Evolutionary conservation across 1,140 invertebrate species (phyloP), one percentile per base, ranked within the genome.

Genomic region (Meloidogyne chitwoodi): DNA sequence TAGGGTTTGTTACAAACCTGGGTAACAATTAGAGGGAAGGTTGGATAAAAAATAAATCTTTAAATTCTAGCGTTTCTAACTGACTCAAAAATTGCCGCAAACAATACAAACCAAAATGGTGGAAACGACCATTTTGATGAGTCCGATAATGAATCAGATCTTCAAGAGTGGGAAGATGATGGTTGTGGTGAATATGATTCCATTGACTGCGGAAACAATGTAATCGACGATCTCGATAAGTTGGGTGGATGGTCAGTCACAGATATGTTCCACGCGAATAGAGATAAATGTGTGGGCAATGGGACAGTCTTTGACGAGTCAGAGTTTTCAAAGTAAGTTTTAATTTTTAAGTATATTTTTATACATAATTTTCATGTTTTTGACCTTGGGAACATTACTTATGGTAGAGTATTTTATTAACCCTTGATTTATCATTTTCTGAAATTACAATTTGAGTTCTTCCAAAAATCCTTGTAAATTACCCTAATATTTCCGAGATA

Each of bases 251-350:
- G 71, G 71, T 41, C 38, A 14, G 71, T 64, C n/a, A 38, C 61
- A 26, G 56, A 41, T 26, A 73, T 73, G 71, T 73, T 73, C 56
- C 22, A 73, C n/a, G 56, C 56, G 24, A 73, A 73, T 38, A 63
- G 64, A 63, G 71, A 73, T 22, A 73, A 73, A 64, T 61, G 61
- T 26, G 41, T 73, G 6, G 71, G 71, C 8, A 73, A 73, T 27
- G 61, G 56, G 3, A 73, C 71, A 12, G 48, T 56, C 6, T 73
- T 61, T 64, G 71, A 73, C 14, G 44, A 56, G 64, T 63, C 71
- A 14, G 38, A 63, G 64, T 73, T 63, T 27, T 63, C 41, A 64
- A 73, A 56, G 71, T 73, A 10, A 2, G 41, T n/a, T 70, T 62
- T 19, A 12, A 61, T 44, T 44, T 44, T 16, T 16, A 2, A 8